A percentile compares a stretch with the other conserved stretches of the same genome.
Conservation (phyloP, 2,888 invertebrate species). For the Hyles lineata region DNA sequence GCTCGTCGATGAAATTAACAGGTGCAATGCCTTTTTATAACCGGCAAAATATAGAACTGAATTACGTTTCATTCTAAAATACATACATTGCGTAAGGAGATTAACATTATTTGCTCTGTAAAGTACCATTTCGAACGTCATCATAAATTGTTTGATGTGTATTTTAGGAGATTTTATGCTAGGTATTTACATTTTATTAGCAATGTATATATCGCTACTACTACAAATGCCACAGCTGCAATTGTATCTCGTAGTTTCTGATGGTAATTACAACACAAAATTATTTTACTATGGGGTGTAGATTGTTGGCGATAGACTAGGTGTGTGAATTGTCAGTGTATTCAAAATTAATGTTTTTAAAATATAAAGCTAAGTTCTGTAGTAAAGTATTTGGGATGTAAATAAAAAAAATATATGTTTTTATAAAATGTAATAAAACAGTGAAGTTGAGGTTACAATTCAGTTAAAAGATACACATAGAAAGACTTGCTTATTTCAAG, state of each 20-base stretch:
- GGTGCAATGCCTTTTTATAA: neutral
- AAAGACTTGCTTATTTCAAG: constrained; percentile 28
- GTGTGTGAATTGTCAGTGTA: too few species aligned
- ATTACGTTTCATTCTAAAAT: constrained; percentile 1
- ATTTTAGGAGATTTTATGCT: neutral
- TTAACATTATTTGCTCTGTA: neutral
- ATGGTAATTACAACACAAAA: too few species aligned
- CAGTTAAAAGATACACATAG: constrained; percentile 35
- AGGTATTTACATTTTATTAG: too few species aligned
- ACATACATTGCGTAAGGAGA: neutral
- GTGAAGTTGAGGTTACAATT: constrained; percentile 71
- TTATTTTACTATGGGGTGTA: too few species aligned
- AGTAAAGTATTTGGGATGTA: neutral
- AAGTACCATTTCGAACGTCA: neutral
- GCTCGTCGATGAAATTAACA: neutral
- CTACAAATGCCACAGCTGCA: too few species aligned
- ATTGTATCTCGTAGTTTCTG: too few species aligned
- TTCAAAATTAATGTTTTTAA: too few species aligned
- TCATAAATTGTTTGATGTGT: neutral
- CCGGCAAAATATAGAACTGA: neutral
- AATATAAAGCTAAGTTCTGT: too few species aligned
- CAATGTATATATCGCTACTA: too few species aligned
- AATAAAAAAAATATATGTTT: constrained; percentile 47
- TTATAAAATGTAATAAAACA: constrained; percentile 83
- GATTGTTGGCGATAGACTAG: too few species aligned